phyloP scores from a whole-genome alignment of 2,113 vertebrate genomes.

The Zapus hudsonius region DNA sequence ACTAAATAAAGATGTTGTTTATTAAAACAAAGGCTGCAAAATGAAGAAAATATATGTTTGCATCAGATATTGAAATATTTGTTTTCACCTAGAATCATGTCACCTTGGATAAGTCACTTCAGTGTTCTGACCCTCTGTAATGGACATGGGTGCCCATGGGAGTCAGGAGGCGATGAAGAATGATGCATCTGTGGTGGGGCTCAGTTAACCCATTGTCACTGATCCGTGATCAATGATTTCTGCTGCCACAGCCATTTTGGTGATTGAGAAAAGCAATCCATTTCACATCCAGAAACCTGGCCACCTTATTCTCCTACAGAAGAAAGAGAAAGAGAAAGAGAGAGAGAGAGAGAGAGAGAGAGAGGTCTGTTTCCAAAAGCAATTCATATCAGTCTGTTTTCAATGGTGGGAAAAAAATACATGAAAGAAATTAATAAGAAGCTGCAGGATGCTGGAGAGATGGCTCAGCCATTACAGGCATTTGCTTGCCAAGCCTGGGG shows the following conservation, averaged over 20 bases:
- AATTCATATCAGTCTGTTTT: not conserved
- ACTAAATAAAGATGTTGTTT: too few species aligned
- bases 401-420: not conserved
- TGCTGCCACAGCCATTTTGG: not conserved
- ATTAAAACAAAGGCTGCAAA: not conserved
- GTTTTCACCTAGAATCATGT: not conserved
- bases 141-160: not conserved
- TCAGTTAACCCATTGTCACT: too few species aligned
- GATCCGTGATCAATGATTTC: not conserved
- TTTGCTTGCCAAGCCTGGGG: not conserved
- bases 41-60: not conserved
- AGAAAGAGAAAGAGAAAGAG: not conserved
- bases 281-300: not conserved
- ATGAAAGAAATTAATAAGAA: conserved; percentile 8
- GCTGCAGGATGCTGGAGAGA: too few species aligned
- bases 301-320: not conserved
- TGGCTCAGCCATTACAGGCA: not conserved
- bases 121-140: not conserved
- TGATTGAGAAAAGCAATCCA: not conserved
- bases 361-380: not conserved
- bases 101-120: not conserved
- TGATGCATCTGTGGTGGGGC: accelerated
- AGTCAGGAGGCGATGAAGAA: not conserved
- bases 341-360: not conserved
- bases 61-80: not conserved